Evolutionary conservation across 2,113 vertebrate genomes (phyloP).

Genomic region (Monopterus albus): DNA sequence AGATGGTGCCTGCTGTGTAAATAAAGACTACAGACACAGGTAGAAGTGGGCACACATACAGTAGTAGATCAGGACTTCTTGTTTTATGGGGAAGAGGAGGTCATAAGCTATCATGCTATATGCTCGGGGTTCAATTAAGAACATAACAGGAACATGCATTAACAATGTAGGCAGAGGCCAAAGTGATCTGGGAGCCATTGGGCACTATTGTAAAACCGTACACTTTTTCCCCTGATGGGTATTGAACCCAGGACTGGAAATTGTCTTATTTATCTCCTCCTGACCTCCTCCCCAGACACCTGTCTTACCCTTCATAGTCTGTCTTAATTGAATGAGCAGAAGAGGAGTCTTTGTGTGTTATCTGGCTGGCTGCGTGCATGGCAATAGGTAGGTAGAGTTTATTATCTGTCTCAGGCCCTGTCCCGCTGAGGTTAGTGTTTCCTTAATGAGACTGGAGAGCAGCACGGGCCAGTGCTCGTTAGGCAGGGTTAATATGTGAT

Average conservation of each 20-base stretch:
- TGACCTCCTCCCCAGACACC: conserved; percentile 44
- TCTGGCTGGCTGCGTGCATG: background rate
- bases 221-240: conserved; percentile 16
- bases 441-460: conserved; percentile 69
- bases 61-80: conserved; percentile 3
- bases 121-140: conserved; percentile 19
- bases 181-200: background rate
- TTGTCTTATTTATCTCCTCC: conserved; percentile 53
- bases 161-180: conserved; percentile 9
- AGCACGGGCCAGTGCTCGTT: conserved; percentile 61
- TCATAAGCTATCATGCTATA: background rate
- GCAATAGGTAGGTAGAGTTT: conserved; percentile 37
- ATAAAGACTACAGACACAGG: conserved; percentile 24
- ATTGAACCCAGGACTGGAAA: conserved; percentile 49
- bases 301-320: conserved; percentile 42
- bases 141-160: background rate
- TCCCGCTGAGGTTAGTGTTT: conserved; percentile 57
- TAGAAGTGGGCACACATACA: conserved; percentile 1
- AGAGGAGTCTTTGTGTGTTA: background rate
- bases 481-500: conserved; percentile 71
- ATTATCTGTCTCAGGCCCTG: conserved; percentile 44
- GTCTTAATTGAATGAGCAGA: conserved; percentile 54
- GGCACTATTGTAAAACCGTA: conserved; percentile 13
- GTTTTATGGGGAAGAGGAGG: conserved; percentile 10
- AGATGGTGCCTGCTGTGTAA: conserved; percentile 46